phyloP scores from a whole-genome alignment of 2,888 invertebrate genomes.

The Agapetus fuscipes region DNA sequence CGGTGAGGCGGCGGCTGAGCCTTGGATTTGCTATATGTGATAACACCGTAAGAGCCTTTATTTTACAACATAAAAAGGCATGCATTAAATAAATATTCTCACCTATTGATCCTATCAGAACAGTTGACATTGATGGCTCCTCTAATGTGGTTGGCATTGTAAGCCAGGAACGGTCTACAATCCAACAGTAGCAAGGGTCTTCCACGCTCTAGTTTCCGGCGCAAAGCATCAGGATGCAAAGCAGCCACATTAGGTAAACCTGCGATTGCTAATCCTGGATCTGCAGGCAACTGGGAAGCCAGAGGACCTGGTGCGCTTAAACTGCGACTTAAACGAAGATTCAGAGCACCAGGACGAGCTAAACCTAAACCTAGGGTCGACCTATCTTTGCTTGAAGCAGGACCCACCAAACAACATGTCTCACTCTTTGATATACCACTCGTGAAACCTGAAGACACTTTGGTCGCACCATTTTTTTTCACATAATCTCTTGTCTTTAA shows the following conservation, averaged over 20 bases:
- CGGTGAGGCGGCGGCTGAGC: too few species aligned
- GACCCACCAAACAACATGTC: too few species aligned
- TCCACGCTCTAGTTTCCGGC: constrained; percentile 17
- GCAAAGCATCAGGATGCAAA: constrained; percentile 16
- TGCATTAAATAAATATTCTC: too few species aligned
- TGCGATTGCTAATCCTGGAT: neutral
- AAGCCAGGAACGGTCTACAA: constrained; percentile 60
- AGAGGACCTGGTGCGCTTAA: constrained; percentile 15
- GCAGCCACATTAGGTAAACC: constrained; percentile 7
- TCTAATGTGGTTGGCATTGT: constrained; percentile 57
- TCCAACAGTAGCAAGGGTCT: constrained; percentile 43
- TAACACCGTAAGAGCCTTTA: too few species aligned
- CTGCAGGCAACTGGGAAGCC: neutral
- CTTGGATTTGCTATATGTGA: too few species aligned
- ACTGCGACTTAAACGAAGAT: constrained; percentile 17
- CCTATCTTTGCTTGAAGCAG: too few species aligned
- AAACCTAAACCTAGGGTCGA: neutral
- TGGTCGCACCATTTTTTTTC: too few species aligned
- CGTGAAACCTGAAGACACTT: too few species aligned
- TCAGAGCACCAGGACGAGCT: constrained; percentile 9
- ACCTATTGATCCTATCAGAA: constrained; percentile 37
- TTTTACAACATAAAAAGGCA: too few species aligned
- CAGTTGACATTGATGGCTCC: constrained; percentile 64
- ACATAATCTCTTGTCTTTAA: too few species aligned
- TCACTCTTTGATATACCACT: too few species aligned